Evolutionary conservation across 2,797 vertebrate genomes (phyloP), one percentile per base, ranked within the genome.

Genomic region (Meda fulgida): DNA sequence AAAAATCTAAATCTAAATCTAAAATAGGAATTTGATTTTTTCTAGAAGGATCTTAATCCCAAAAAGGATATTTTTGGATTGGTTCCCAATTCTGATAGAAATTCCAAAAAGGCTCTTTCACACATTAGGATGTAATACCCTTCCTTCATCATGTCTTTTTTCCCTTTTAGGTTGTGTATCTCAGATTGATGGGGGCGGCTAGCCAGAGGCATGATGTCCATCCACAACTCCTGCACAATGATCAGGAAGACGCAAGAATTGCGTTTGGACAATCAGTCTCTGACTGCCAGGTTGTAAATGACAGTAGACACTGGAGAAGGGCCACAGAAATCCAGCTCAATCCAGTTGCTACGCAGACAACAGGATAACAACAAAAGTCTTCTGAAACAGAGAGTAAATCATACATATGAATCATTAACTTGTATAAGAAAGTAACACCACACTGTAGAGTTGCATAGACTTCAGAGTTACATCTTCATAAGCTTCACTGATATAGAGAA

Each of bases 251-350:
- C 85, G 93, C 96, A 97, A 96, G 96, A 97, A 97, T 97, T 97
- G 97, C 96, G 96, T 97, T 97, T 96, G 97, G 97, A 97, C 97
- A 97, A 97, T 97, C 97, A 97, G 89, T 96, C 89, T 92, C 94
- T 93, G 92, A 93, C 90, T 91, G 91, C 86, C 94, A 87, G 89
- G 89, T 73, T 51, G 46, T 72, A 34, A 48, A 58, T 23, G 14
- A 66, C 21, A 67, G 70, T 4, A 43, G n/a, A 73, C 38, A n/a
- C 11, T 67, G 36, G 34, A 58, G 48, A 40, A 40, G 26, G 7
- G 26, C 14, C 48, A 23, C 34, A 55, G 5, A 76, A 51, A 67
- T 84, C 51, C 65, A 84, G 19, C 26, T 55, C 51, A 53, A 73
- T 65, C 40, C 43, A 63, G 18, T n/a, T 69, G 18, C n/a, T 69